These are phyloP conservation scores for Phoxinus dragarum DNA, from an alignment of 2,797 vertebrate species.

Conservation along the genomic window DNA sequence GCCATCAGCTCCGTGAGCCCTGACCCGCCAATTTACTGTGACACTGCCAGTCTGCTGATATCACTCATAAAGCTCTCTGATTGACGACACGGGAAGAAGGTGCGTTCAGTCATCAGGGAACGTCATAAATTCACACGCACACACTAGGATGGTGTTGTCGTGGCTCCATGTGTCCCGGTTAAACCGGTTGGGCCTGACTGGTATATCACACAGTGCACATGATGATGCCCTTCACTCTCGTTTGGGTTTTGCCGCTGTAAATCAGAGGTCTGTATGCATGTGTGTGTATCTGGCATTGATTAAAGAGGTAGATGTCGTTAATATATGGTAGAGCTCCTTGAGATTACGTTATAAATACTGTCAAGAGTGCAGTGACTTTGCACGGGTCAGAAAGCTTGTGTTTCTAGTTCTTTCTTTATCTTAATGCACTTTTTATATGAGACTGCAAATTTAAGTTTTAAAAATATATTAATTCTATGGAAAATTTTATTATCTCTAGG, in stretches of 20 bases:
- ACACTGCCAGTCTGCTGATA: conserved; percentile 65
- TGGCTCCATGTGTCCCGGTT: conserved; percentile 53
- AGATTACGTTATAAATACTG: conserved; percentile 5
- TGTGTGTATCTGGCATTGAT: conserved; percentile 41
- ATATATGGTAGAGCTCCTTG: conserved; percentile 5
- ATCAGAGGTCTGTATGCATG: conserved; percentile 55
- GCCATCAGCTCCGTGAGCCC: conserved; percentile 63
- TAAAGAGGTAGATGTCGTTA: conserved; percentile 29
- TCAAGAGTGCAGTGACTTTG: conserved; percentile 32
- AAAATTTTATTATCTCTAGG: neutral
- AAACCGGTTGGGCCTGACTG: conserved; percentile 44
- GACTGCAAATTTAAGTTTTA: neutral
- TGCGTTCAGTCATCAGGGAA: conserved; percentile 62
- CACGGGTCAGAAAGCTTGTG: conserved; percentile 19
- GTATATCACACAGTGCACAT: conserved; percentile 60
- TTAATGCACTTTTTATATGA: neutral
- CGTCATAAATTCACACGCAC: conserved; percentile 59
- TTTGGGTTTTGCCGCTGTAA: conserved; percentile 66
- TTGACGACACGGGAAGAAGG: conserved; percentile 61
- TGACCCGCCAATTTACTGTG: conserved; percentile 67
- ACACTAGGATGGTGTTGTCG: conserved; percentile 37
- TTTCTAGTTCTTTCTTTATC: conserved; percentile 13
- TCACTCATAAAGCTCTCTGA: conserved; percentile 65
- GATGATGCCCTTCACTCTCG: conserved; percentile 65
- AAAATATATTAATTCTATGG: neutral